These are phyloP conservation scores for Agrochola litura DNA, from an alignment of 2,888 invertebrate genomes.

Conservation along the genomic window DNA sequence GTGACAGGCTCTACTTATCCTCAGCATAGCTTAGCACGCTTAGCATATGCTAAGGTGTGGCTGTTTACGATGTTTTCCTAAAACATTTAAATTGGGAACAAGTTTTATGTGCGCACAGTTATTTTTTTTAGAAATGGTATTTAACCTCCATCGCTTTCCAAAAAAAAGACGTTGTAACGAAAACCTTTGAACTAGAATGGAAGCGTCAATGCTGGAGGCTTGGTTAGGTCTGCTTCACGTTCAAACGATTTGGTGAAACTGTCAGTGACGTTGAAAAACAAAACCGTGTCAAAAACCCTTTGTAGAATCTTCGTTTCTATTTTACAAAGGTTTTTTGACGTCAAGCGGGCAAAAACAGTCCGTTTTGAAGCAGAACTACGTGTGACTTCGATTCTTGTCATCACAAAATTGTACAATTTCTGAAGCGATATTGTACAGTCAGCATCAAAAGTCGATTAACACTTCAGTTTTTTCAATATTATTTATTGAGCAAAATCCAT, in stretches of 20 bases:
- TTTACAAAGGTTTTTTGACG: conserved; percentile 21
- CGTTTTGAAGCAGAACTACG: neutral
- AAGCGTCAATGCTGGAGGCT: neutral
- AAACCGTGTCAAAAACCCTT: neutral
- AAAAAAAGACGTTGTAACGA: neutral
- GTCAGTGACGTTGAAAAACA: conserved; percentile 14
- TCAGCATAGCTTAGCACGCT: conserved; percentile 38
- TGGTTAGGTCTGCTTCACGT: neutral
- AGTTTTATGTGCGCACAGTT: neutral
- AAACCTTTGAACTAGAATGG: neutral
- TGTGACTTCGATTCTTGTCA: neutral
- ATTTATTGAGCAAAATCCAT: too few relatives aligned
- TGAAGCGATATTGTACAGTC: too few relatives aligned
- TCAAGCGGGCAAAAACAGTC: neutral
- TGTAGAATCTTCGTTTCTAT: too few relatives aligned
- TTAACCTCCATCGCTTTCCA: neutral
- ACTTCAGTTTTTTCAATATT: too few relatives aligned
- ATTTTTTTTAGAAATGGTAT: neutral
- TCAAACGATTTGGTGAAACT: conserved; percentile 11
- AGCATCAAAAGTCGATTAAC: too few relatives aligned
- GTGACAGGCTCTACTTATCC: conserved; percentile 54
- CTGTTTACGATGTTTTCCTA: conserved; percentile 29
- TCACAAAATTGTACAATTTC: neutral
- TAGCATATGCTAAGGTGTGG: conserved; percentile 42
- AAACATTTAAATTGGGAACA: conserved; percentile 17